Conservation (phyloP, 2,113 vertebrate species). For the Apaloderma vittatum region DNA sequence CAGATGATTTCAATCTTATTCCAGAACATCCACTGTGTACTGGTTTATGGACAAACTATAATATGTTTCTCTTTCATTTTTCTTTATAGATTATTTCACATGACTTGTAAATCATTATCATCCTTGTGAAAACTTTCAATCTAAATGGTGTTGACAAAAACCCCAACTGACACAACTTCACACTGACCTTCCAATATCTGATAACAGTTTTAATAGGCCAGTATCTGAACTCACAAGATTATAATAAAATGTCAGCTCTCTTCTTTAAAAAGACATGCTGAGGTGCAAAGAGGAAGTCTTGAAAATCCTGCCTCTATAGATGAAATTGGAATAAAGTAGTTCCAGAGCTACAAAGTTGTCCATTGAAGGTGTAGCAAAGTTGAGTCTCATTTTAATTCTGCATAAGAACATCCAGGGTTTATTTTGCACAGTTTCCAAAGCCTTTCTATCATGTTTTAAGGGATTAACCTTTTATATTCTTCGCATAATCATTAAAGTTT, state of each 20-base stretch:
- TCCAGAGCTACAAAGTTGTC: neutral
- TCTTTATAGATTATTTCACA: neutral
- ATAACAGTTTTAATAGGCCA: neutral
- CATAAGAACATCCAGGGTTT: neutral
- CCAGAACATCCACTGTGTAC: neutral
- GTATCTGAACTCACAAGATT: neutral
- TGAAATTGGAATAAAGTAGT: neutral
- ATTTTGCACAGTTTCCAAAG: neutral
- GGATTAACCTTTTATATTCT: neutral
- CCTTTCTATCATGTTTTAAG: neutral
- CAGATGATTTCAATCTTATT: neutral
- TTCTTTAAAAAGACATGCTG: neutral
- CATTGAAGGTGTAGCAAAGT: neutral
- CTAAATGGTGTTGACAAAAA: neutral
- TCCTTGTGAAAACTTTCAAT: neutral
- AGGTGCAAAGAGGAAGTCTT: neutral
- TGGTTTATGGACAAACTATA: neutral
- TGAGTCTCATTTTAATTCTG: neutral
- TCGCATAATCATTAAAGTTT: neutral
- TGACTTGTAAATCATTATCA: neutral
- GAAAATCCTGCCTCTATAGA: neutral
- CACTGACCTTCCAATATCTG: neutral
- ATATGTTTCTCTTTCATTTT: neutral
- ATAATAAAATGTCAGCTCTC: neutral
- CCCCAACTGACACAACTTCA: neutral